phyloP scores from a whole-genome alignment of 1,140 invertebrate species.

The Danaus melanippus region DNA sequence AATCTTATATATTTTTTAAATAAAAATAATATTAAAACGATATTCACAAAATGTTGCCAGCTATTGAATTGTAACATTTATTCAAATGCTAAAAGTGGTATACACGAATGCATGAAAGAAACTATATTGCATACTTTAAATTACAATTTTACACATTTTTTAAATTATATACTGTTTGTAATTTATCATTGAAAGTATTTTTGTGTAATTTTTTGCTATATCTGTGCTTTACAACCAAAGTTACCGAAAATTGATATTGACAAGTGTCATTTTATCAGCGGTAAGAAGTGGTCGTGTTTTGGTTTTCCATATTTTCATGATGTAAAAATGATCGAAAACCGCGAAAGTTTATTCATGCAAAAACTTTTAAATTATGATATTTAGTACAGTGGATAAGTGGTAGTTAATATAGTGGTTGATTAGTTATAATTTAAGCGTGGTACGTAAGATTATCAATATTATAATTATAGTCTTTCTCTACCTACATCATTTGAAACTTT shows the following conservation, averaged over 20 bases:
- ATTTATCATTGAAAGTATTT: no score
- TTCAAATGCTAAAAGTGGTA: no score
- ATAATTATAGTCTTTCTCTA: no score
- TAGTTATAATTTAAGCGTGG: slow-evolving; percentile 3
- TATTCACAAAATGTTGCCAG: no score
- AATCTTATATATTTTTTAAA: no score
- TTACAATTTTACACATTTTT: no score
- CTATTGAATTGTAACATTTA: no score
- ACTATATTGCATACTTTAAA: no score
- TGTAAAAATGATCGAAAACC: slow-evolving; percentile 38
- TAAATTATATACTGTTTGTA: no score
- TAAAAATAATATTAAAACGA: no score
- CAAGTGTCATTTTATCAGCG: slow-evolving; percentile 33
- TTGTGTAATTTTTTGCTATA: no score
- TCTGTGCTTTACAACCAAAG: neutral
- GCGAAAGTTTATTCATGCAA: slow-evolving; percentile 31
- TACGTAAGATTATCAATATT: slow-evolving; percentile 1
- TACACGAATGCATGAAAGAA: no score
- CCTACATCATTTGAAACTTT: slow-evolving; percentile 1
- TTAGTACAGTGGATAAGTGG: slow-evolving; percentile 9
- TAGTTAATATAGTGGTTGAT: slow-evolving; percentile 7
- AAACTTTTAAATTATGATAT: slow-evolving; percentile 28
- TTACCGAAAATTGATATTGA: neutral
- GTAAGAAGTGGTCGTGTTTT: slow-evolving; percentile 40
- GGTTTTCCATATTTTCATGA: slow-evolving; percentile 23